Evolutionary conservation across 1,140 invertebrate genomes (phyloP).

Genomic region (Aleiodes sp.): DNA sequence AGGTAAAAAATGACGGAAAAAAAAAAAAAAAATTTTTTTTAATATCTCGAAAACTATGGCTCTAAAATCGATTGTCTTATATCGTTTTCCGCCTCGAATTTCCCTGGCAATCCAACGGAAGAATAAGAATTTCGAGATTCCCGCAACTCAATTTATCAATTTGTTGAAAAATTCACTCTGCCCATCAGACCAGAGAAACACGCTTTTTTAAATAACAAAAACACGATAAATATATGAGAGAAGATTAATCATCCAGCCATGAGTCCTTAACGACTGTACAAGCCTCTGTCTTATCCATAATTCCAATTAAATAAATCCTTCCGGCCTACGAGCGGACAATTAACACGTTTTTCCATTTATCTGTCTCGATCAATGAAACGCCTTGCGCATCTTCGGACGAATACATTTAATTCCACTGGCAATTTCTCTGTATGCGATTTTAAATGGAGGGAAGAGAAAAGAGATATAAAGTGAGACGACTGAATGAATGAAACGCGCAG

Average conservation of each 20-base stretch:
- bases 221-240: neutral
- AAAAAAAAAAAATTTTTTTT: too few species aligned
- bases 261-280: neutral
- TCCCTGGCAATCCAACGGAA: too few species aligned
- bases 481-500: slow-evolving; percentile 20
- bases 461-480: too few species aligned
- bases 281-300: slow-evolving; percentile 27
- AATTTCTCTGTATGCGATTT: slow-evolving; percentile 35
- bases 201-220: neutral
- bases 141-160: too few species aligned
- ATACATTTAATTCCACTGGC: slow-evolving; percentile 34
- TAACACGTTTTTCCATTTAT: slow-evolving; percentile 33
- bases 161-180: neutral
- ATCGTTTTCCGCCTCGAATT: too few species aligned
- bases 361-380: slow-evolving; percentile 34
- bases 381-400: slow-evolving; percentile 27
- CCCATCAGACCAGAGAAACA: slow-evolving; percentile 40
- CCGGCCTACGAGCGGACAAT: slow-evolving; percentile 23
- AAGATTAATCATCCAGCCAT: slow-evolving; percentile 22
- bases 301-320: slow-evolving; percentile 35
- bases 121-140: too few species aligned
- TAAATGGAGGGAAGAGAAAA: slow-evolving; percentile 27
- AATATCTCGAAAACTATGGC: too few species aligned
- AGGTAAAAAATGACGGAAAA: too few species aligned
- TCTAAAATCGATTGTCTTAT: too few species aligned